A percentile compares a stretch with the other conserved stretches of the same genome.
These are phyloP conservation scores for Nemapogon koenigi DNA, from an alignment of 2,888 invertebrate genomes.

Conservation along the genomic window DNA sequence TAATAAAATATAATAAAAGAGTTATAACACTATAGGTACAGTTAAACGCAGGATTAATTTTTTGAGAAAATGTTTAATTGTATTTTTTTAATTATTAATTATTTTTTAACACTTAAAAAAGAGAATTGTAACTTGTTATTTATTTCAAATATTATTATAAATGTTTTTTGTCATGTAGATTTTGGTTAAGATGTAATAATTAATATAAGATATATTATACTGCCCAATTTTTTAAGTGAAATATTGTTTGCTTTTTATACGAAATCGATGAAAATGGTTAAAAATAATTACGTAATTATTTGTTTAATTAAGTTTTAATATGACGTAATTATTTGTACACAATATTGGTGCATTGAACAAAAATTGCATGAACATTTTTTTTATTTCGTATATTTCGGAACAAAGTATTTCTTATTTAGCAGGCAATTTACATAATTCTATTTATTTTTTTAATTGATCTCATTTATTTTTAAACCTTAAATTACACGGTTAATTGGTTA, in stretches of 20 bases:
- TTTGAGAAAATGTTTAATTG: slow-evolving; percentile 35
- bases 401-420: no score
- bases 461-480: background rate
- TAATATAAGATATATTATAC: slow-evolving; percentile 44
- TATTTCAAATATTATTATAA: slow-evolving; percentile 62
- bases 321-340: slow-evolving; percentile 16
- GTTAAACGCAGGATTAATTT: slow-evolving; percentile 47
- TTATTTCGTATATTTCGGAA: no score
- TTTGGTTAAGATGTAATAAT: slow-evolving; percentile 52
- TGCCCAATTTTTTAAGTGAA: slow-evolving; percentile 48
- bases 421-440: slow-evolving; percentile 43
- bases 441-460: slow-evolving; percentile 11
- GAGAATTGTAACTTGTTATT: slow-evolving; percentile 59
- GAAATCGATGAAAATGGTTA: slow-evolving; percentile 19
- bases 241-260: slow-evolving; percentile 27
- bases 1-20: slow-evolving; percentile 58
- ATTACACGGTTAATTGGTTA: background rate
- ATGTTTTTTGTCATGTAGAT: slow-evolving; percentile 49
- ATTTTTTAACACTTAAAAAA: slow-evolving; percentile 55
- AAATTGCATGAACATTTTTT: slow-evolving; percentile 25
- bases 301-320: slow-evolving; percentile 19
- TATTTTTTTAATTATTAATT: slow-evolving; percentile 34
- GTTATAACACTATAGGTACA: slow-evolving; percentile 50
- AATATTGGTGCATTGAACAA: slow-evolving; percentile 10
- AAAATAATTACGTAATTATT: slow-evolving; percentile 10